Evolutionary conservation across 2,113 vertebrate species (phyloP).

Genomic region (Caloenas nicobarica): DNA sequence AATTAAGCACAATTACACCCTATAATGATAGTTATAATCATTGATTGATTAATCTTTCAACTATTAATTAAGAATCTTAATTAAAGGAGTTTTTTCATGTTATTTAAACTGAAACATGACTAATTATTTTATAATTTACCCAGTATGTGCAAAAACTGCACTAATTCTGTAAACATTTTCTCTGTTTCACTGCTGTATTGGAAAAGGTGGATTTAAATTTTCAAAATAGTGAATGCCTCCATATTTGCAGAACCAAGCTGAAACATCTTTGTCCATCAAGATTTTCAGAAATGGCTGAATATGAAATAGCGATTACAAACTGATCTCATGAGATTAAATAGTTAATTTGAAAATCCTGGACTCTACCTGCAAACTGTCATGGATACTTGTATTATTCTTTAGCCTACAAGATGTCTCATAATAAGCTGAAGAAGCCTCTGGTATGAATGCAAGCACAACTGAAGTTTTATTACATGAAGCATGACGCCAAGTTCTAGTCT

Average conservation of each 20-base stretch:
- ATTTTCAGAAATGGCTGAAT: background rate
- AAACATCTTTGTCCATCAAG: background rate
- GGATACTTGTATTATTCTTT: background rate
- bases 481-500: background rate
- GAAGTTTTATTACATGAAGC: background rate
- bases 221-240: background rate
- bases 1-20: slow-evolving; percentile 79
- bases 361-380: background rate
- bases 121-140: slow-evolving; percentile 77
- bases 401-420: background rate
- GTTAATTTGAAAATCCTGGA: background rate
- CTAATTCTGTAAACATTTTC: slow-evolving; percentile 46
- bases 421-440: background rate
- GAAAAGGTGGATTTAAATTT: background rate
- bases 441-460: background rate
- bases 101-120: slow-evolving; percentile 76
- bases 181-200: background rate
- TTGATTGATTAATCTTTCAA: slow-evolving; percentile 83
- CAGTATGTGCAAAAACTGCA: slow-evolving; percentile 52
- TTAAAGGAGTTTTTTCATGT: slow-evolving; percentile 72
- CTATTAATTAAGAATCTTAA: slow-evolving; percentile 80
- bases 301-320: background rate
- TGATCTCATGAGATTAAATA: background rate
- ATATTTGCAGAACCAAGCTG: background rate
- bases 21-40: slow-evolving; percentile 80